Base-by-base conservation (phyloP, 1,140 invertebrate species). In the Camponotus floridanus region DNA sequence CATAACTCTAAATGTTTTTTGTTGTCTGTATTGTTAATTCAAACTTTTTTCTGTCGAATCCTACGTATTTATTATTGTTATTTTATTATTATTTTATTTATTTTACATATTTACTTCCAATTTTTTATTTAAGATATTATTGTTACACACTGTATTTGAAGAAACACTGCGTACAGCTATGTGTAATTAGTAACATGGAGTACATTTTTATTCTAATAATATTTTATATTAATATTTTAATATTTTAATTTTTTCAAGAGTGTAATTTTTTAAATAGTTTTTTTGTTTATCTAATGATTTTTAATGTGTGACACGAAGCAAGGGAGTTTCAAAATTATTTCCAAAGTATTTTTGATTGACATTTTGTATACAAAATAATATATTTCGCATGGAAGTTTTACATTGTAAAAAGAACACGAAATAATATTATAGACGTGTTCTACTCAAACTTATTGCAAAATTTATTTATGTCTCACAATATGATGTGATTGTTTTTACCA, bases 401-500 rank as follows among this genome's bases (percentile, higher is more conserved):
- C 21, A 65, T 31, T 13, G 8, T 42, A 13, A 51, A 21, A 48
- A 76, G 81, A 9, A 85, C 81, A 85, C 71, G 81, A 76, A 64
- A 85, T 33, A 42, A 15, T 64, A 55, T 55, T 64, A 59, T 76
- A 65, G 81, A 78, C 81, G 81, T 85, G 81, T 85, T 65, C 81
- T 64, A 9, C 9, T 73, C 51, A 11, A 45, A 13, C 15, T 36
- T 45, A 31, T 74, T 73, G 39, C 67, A 33, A 71, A 8, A 59
- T 61, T 59, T 81, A 59, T 73, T 71, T 70, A n/a, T 42, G 3
- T 71, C 42, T 15, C 9, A 42, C 67, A 45, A 36, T 51, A 18
- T 21, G 42, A 33, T 42, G 13, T 71, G 6, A 71, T 21, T 73
- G 11, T 42, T 71, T 18, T 80, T 65, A 13, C n/a, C 8, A 39